Percentiles rank a stretch among this genome's conserved stretches.
These are phyloP conservation scores for Sigmodon hispidus DNA, from an alignment of 2,113 vertebrate genomes.

Conservation along the genomic window DNA sequence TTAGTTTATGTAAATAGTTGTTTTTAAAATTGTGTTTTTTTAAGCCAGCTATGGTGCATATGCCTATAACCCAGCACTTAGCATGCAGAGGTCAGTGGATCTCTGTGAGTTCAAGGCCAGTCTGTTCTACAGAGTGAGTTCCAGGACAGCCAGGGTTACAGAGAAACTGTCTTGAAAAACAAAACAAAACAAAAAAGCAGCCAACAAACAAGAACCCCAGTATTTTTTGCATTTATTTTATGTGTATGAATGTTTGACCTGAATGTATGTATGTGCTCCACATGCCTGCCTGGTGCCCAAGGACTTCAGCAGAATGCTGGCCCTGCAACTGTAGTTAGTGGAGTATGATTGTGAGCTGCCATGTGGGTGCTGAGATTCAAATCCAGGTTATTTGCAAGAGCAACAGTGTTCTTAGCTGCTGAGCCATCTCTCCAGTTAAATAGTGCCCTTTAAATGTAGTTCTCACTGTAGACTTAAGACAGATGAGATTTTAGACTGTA, in stretches of 20 bases:
- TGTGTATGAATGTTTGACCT: background rate
- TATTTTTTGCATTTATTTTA: too few species aligned
- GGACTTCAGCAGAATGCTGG: background rate
- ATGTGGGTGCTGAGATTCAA: background rate
- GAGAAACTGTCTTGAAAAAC: background rate
- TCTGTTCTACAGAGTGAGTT: background rate
- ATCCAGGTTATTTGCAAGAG: background rate
- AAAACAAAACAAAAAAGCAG: too few species aligned
- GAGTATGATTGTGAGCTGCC: background rate
- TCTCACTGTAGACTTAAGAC: background rate
- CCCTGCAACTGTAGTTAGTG: background rate
- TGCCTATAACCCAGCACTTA: background rate
- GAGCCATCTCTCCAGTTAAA: too few species aligned
- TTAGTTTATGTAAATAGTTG: background rate
- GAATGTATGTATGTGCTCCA: background rate
- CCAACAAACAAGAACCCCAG: too few species aligned
- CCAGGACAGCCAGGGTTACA: background rate
- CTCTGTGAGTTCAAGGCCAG: background rate
- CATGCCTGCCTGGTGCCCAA: background rate
- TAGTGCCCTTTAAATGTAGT: background rate
- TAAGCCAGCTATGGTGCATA: background rate
- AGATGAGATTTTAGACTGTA: constrained; percentile 1
- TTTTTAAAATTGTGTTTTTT: background rate
- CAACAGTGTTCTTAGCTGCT: background rate
- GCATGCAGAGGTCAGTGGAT: background rate